Evolutionary conservation across 1,140 invertebrate species (phyloP).

Genomic region (Amphibalanus amphitrite): DNA sequence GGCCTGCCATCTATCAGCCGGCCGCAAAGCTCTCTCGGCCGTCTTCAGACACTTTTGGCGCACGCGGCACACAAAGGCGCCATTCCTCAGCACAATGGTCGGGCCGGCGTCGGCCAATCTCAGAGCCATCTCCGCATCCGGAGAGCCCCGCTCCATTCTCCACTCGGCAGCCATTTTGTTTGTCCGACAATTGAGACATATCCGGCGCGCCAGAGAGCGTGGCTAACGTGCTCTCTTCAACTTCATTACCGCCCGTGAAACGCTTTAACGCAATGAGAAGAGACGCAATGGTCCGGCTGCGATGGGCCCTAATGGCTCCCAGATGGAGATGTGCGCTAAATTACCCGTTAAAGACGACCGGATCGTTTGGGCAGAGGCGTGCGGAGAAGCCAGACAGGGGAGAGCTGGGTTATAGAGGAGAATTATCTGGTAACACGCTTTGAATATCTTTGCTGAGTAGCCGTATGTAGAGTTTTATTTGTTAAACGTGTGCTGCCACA

Average conservation of each 20-base stretch:
- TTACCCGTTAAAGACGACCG: not conserved
- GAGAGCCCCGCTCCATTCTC: not conserved
- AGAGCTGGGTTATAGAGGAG: too few relatives aligned
- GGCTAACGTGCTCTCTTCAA: not conserved
- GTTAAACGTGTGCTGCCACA: too few relatives aligned
- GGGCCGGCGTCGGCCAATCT: not conserved
- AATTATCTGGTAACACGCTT: too few relatives aligned
- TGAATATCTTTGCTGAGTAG: too few relatives aligned
- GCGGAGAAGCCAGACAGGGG: too few relatives aligned
- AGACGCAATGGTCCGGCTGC: not conserved
- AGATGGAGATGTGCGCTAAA: not conserved
- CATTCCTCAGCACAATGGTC: not conserved
- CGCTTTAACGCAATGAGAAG: not conserved
- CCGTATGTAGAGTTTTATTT: too few relatives aligned
- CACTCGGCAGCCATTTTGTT: not conserved
- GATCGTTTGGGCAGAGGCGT: not conserved
- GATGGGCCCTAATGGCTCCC: not conserved
- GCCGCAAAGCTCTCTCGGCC: not conserved
- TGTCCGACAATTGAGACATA: conserved; percentile 1
- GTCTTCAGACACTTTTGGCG: not conserved
- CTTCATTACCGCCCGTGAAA: not conserved
- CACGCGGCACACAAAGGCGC: not conserved
- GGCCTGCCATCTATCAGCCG: not conserved
- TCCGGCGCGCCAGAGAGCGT: not conserved
- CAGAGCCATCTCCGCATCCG: not conserved